Evolutionary conservation across 2,113 vertebrate genomes (phyloP), one percentile per base, ranked within the genome.

Genomic region (Antechinus flavipes): DNA sequence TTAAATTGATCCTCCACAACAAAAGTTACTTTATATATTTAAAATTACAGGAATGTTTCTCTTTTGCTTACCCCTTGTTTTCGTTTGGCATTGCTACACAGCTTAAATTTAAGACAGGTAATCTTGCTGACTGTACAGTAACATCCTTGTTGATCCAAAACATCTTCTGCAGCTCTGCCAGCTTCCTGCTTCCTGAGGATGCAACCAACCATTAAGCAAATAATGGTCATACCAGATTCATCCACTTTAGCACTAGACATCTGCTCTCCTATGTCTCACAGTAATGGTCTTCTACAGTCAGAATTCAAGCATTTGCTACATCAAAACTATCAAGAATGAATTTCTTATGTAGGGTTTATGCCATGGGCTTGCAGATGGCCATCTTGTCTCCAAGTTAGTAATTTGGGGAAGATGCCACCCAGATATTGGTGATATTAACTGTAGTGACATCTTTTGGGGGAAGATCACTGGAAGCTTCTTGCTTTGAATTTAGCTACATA

Each of bases 271-370:
- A 99, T 99, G 97, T 99, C 99, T 99, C 99, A 3, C 99, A 99
- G 97, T 99, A 99, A 97, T 99, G 99, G 97, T 99, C 99, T 96
- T 99, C 99, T 95, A 99, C 99, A 0, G 99, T 99, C 97, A 99
- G 98, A 97, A 99, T 98, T 93, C 99, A 98, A 96, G 99, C 99
- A 97, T 99, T 99, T 95, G 99, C 99, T 3, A 98, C 99, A 50
- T 99, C 99, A 56, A 99, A 98, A 50, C 98, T 99, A 95, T 99
- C 99, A 0, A 99, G 98, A 97, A 99, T 99, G 96, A 99, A 99
- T 96, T 99, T 99, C 94, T 97, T 97, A 97, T 99, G 99, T 99
- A 99, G 98, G 2, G 99, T 99, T 91, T 91, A 99, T 97, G 11
- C 99, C 99, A 0, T 99, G 99, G 2, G 99, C 99, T 99, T 99